These are phyloP conservation scores for Oncorhynchus clarkii DNA, from an alignment of 2,113 vertebrate genomes.

Conservation along the genomic window DNA sequence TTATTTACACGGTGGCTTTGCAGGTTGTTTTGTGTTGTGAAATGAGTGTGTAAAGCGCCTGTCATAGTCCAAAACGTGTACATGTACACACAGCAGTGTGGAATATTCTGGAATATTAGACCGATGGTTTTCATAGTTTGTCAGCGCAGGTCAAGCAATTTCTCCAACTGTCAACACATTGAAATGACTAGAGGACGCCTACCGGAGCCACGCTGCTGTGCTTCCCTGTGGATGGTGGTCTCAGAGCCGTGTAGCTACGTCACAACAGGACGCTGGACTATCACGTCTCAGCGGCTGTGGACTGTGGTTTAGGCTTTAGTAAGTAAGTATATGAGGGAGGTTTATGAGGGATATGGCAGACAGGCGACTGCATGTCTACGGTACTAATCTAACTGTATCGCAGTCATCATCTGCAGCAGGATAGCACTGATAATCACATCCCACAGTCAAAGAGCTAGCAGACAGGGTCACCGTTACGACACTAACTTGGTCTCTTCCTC, in stretches of 20 bases:
- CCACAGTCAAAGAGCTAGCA: conserved; percentile 43
- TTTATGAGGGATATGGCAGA: conserved; percentile 31
- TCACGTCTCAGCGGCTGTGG: too few species aligned
- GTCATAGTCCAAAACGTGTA: conserved; percentile 28
- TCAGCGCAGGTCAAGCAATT: too few species aligned
- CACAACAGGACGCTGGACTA: too few species aligned
- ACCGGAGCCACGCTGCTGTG: too few species aligned
- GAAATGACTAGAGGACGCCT: background rate
- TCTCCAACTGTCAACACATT: too few species aligned
- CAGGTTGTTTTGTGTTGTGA: conserved; percentile 30
- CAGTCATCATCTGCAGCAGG: conserved; percentile 3
- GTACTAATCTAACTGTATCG: conserved; percentile 52
- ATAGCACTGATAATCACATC: conserved; percentile 48
- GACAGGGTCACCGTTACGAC: conserved; percentile 20
- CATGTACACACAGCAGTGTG: too few species aligned
- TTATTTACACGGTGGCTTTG: conserved; percentile 1
- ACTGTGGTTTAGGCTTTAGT: too few species aligned
- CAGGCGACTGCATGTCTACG: conserved; percentile 45
- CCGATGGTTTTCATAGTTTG: too few species aligned
- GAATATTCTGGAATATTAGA: too few species aligned
- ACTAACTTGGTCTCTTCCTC: conserved; percentile 71
- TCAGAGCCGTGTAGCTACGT: too few species aligned
- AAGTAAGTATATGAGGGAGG: conserved; percentile 29
- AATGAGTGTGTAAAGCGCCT: conserved; percentile 10
- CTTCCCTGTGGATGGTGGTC: too few species aligned